Percentiles rank a stretch among this genome's conserved stretches.
phyloP scores from a whole-genome alignment of 2,113 vertebrate genomes.

The Ictidomys tridecemlineatus region DNA sequence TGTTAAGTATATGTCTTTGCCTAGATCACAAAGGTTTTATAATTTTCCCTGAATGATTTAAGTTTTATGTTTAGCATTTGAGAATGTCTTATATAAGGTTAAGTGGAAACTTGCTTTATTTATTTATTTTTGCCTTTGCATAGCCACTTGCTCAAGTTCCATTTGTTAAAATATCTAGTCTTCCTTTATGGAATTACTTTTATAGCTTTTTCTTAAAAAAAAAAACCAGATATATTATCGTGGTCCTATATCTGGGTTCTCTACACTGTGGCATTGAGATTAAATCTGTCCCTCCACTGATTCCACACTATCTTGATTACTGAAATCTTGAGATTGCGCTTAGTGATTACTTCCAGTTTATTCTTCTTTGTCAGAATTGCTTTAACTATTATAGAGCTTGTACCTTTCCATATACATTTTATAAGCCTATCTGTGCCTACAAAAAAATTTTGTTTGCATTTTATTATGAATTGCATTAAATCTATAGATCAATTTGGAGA shows the following conservation, averaged over 20 bases:
- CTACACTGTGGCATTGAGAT: neutral
- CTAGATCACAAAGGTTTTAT: neutral
- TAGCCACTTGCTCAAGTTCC: neutral
- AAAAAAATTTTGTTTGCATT: neutral
- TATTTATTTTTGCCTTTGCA: neutral
- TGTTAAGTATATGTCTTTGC: neutral
- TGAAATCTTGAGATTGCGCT: neutral
- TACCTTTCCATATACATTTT: neutral
- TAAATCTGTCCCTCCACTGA: neutral
- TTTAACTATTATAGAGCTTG: neutral
- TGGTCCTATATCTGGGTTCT: neutral
- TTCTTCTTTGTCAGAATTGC: neutral
- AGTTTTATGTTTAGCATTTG: neutral
- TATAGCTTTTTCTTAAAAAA: neutral
- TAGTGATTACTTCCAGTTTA: neutral
- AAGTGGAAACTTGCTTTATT: neutral
- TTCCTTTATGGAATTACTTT: neutral
- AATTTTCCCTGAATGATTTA: neutral
- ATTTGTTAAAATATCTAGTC: neutral
- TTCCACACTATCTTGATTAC: neutral
- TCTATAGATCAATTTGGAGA: neutral
- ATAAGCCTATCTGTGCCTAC: neutral
- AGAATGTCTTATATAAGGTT: neutral
- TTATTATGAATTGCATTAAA: slow-evolving; percentile 17
- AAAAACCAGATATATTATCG: neutral